These are phyloP conservation scores for Holothuria leucospilota DNA, from an alignment of 53 echinoderm and acorn worm species.

Conservation along the genomic window DNA sequence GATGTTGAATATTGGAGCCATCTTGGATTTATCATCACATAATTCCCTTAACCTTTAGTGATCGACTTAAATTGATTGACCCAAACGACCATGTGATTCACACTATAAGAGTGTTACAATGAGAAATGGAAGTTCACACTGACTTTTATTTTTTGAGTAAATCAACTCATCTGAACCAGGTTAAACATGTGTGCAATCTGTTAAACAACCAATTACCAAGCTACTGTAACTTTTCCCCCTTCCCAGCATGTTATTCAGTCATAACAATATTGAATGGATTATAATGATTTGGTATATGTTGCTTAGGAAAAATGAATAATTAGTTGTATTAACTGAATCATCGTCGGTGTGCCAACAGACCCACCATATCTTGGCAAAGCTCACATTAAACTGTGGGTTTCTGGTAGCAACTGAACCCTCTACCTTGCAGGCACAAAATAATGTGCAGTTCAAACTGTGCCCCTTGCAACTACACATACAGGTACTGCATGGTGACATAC, in stretches of 20 bases:
- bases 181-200: too few relatives aligned
- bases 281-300: neutral
- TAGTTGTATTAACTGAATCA: neutral
- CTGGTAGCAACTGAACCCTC: neutral
- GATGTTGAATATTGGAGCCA: too few relatives aligned
- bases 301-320: neutral
- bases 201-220: too few relatives aligned
- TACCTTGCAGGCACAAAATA: too few relatives aligned
- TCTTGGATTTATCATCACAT: too few relatives aligned
- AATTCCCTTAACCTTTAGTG: too few relatives aligned
- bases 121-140: too few relatives aligned
- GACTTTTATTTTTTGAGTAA: too few relatives aligned
- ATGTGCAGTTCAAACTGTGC: constrained; percentile 18
- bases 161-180: too few relatives aligned
- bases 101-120: neutral
- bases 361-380: neutral
- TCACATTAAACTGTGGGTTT: neutral
- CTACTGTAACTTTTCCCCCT: too few relatives aligned
- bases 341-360: neutral
- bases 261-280: neutral
- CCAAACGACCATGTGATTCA: neutral
- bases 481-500: constrained; percentile 32
- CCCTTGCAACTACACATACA: constrained; percentile 31
- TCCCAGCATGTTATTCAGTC: neutral
- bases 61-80: too few relatives aligned